Evolutionary conservation across 2,888 invertebrate genomes (phyloP), one percentile per base, ranked within the genome.

Genomic region (Aelia acuminata): DNA sequence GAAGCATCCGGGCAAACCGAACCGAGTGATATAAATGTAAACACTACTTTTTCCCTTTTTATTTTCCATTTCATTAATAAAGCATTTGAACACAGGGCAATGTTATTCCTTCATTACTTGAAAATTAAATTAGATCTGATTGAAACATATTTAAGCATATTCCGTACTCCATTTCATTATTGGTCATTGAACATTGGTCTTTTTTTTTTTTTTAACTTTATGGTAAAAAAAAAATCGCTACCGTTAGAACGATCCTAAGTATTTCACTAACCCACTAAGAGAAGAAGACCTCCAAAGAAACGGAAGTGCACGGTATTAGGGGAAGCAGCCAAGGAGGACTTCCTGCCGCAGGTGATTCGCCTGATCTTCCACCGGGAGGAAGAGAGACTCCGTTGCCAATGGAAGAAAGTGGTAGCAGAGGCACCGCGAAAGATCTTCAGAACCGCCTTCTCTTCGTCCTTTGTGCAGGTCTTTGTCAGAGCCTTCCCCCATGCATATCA

Each of bases 351-450:
- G 35, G 43, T 80, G 80, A 80, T 43, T 80, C 80, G 80, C 43
- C 80, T 80, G 80, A 43, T 80, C 43, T 80, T 80, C 80, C 80
- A 80, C 80, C 43, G 43, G 22, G 80, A 80, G 80, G 80, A 80
- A 80, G 80, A 43, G 43, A 80, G 80, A 80, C 80, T 43, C 80
- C 80, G 80, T 80, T 47, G n/a, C 80, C 39, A 80, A 80, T 80
- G 80, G 80, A 43, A 47, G 80, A 80, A 80, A 80, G 80, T 80
- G 80, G 80, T 80, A 43, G 7, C 80, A 22, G 22, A 43, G 80
- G 22, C n/a, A 80, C 80, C 80, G 39, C 80, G 43, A 47, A 22
- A 39, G 80, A 80, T 39, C 63, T 35, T 70, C 43, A 80, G 80
- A 5, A n/a, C 39, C 22, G 43, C 80, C 39, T 47, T 80, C 63